Percentiles rank a stretch among this genome's conserved stretches.
phyloP scores from a whole-genome alignment of 2,113 vertebrate species.

The Mormoops blainvillei region DNA sequence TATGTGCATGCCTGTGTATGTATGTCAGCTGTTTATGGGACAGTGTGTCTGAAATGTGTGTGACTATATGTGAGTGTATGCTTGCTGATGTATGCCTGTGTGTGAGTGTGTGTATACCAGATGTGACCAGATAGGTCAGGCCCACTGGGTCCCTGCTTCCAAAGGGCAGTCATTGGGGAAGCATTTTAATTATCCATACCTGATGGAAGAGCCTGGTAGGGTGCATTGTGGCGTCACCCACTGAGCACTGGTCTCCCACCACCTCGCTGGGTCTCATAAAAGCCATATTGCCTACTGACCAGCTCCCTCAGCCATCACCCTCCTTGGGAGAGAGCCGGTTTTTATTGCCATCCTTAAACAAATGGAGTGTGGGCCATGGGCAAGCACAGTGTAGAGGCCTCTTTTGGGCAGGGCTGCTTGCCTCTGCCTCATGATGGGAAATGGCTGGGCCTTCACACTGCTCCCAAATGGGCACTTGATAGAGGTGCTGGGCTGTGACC shows the following conservation, averaged over 20 bases:
- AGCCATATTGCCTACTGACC: conserved; percentile 52
- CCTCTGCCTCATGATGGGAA: not conserved
- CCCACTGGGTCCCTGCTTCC: conserved; percentile 43
- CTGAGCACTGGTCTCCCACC: conserved; percentile 51
- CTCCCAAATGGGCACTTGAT: not conserved
- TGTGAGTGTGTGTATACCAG: not conserved
- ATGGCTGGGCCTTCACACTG: not conserved
- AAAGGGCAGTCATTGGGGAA: conserved; percentile 67
- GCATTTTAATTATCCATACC: conserved; percentile 66
- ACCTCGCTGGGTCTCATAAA: conserved; percentile 56
- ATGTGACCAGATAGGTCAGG: conserved; percentile 53
- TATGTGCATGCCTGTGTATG: not conserved
- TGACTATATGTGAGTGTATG: not conserved
- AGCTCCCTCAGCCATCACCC: conserved; percentile 42
- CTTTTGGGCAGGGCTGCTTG: not conserved
- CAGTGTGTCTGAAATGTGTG: not conserved
- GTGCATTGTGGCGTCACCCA: conserved; percentile 48
- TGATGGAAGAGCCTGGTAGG: conserved; percentile 61
- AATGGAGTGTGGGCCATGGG: conserved; percentile 17
- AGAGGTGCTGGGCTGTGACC: not conserved
- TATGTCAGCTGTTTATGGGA: not conserved
- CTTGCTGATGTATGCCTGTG: not conserved
- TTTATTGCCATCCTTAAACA: conserved; percentile 42
- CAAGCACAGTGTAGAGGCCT: not conserved
- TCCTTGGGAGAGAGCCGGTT: conserved; percentile 44